Conservation (phyloP, 2,888 invertebrate genomes). For the Ctenicera cuprea region DNA sequence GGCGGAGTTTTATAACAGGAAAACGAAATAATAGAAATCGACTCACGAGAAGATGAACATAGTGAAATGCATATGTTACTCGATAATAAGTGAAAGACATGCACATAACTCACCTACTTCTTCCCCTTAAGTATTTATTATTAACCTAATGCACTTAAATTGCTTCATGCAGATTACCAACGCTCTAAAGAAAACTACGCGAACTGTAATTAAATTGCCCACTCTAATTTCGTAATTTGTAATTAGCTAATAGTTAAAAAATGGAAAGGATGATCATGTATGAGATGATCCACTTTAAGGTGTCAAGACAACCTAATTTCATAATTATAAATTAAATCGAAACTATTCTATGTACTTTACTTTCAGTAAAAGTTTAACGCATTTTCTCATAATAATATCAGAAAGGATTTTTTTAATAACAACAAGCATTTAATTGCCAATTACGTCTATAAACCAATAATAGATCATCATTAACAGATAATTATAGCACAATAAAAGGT, state of each 20-base stretch:
- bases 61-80: background rate
- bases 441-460: constrained; percentile 12
- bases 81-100: constrained; percentile 5
- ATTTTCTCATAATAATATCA: too few relatives aligned
- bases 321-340: too few relatives aligned
- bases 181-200: background rate
- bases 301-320: too few relatives aligned
- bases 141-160: constrained; percentile 11
- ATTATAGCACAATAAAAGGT: constrained; percentile 6
- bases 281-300: too few relatives aligned
- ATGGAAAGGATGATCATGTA: too few relatives aligned
- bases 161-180: constrained; percentile 8
- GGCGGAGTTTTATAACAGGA: background rate
- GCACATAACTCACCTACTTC: constrained; percentile 7
- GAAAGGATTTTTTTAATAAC: too few relatives aligned
- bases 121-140: background rate
- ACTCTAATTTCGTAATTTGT: too few relatives aligned
- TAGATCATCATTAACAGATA: constrained; percentile 8
- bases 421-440: background rate
- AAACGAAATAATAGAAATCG: constrained; percentile 6
- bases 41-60: background rate
- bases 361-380: too few relatives aligned
- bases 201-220: background rate
- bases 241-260: too few relatives aligned
- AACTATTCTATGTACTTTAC: too few relatives aligned